Evolutionary conservation across 2,888 invertebrate species (phyloP).

Genomic region (Perdita meconis): DNA sequence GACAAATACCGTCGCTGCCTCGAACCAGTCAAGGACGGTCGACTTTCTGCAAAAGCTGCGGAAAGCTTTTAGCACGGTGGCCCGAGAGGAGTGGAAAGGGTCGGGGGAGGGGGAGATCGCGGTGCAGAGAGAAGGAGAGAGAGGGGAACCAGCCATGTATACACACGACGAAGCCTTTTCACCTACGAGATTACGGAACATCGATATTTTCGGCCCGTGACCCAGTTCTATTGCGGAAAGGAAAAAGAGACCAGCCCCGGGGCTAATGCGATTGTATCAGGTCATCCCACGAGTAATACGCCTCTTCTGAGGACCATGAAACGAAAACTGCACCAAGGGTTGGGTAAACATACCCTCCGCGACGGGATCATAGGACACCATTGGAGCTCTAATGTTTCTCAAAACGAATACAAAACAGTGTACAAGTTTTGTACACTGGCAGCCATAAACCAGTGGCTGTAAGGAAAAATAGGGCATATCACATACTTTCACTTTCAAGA

Average conservation of each 20-base stretch:
- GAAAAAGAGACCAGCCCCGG: background rate
- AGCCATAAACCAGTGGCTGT: too few species aligned
- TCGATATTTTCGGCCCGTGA: constrained; percentile 59
- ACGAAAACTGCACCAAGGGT: background rate
- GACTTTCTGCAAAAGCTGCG: constrained; percentile 46
- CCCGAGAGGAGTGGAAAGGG: too few species aligned
- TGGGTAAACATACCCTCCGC: background rate
- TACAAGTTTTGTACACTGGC: too few species aligned
- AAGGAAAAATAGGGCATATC: too few species aligned
- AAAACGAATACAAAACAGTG: too few species aligned
- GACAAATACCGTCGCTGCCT: constrained; percentile 44
- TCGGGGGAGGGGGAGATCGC: background rate
- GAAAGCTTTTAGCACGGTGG: constrained; percentile 44
- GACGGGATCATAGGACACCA: too few species aligned
- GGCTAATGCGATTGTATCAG: background rate
- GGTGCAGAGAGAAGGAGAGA: constrained; percentile 16
- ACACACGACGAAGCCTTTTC: constrained; percentile 57
- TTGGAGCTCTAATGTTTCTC: too few species aligned
- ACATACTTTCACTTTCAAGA: too few species aligned
- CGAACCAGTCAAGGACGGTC: constrained; percentile 68
- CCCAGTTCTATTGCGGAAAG: constrained; percentile 33
- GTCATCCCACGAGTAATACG: background rate
- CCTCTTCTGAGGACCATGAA: background rate
- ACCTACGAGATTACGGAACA: constrained; percentile 59
- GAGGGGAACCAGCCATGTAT: constrained; percentile 17